phyloP scores from a whole-genome alignment of 2,113 vertebrate species.

The Brienomyrus longianalis region DNA sequence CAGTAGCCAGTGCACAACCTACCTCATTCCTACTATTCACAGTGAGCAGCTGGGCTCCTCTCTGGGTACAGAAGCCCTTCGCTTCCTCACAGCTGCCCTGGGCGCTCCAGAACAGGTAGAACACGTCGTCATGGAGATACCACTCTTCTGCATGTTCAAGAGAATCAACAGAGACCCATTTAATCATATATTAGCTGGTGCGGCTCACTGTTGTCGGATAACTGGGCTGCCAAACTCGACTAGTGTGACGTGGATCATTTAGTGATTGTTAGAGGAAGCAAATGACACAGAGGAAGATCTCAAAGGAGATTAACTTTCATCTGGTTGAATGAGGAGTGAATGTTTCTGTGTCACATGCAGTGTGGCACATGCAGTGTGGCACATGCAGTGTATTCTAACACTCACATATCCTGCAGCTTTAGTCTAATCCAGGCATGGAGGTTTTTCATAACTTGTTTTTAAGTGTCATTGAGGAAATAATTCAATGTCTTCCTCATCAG shows the following conservation, averaged over 20 bases:
- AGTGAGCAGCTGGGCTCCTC: background rate
- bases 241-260: background rate
- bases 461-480: background rate
- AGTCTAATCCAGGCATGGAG: background rate
- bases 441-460: background rate
- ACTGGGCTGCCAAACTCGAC: background rate
- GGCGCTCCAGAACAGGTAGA: conserved; percentile 12
- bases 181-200: background rate
- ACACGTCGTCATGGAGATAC: background rate
- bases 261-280: background rate
- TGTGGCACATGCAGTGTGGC: no score
- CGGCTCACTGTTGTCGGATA: background rate
- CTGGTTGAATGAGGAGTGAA: background rate
- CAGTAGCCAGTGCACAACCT: background rate
- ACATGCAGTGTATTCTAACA: no score
- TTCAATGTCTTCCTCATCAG: background rate
- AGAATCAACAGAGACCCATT: background rate
- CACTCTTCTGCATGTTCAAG: background rate
- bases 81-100: conserved; percentile 5
- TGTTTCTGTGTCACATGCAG: background rate
- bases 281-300: background rate
- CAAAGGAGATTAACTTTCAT: background rate
- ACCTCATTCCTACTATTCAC: background rate
- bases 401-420: background rate
- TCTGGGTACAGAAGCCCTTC: background rate